These are phyloP conservation scores for Apteryx owenii DNA, from an alignment of 2,113 vertebrate species.

Conservation along the genomic window DNA sequence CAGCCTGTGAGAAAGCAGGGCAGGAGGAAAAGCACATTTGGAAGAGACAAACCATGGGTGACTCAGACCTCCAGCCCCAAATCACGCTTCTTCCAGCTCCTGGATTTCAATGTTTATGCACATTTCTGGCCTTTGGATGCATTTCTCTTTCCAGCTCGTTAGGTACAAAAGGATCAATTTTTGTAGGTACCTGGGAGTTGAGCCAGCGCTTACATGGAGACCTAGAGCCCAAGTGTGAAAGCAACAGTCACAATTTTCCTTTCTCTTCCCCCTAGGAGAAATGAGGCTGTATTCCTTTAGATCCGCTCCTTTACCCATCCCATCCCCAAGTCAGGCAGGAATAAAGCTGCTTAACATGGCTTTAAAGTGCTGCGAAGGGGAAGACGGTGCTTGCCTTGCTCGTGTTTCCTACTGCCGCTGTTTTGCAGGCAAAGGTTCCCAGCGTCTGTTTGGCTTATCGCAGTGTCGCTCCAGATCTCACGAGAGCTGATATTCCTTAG, in stretches of 20 bases:
- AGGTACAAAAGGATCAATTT: background rate
- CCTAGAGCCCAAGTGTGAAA: background rate
- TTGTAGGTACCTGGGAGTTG: background rate
- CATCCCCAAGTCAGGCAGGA: background rate
- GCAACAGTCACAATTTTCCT: accelerated
- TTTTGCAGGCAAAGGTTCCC: background rate
- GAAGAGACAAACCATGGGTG: background rate
- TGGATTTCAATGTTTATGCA: accelerated
- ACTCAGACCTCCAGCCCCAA: background rate
- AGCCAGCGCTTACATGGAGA: background rate
- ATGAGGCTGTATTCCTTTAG: background rate
- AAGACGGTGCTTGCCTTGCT: accelerated
- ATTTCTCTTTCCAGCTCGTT: slow-evolving; percentile 8
- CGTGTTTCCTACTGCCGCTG: accelerated
- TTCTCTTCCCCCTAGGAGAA: background rate
- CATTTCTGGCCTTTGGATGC: background rate
- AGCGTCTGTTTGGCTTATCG: accelerated
- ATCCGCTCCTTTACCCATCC: background rate
- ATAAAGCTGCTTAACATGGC: accelerated
- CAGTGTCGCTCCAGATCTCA: accelerated
- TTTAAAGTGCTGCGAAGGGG: accelerated
- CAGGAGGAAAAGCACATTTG: background rate
- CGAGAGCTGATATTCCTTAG: accelerated
- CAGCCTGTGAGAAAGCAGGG: background rate
- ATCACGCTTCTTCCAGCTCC: background rate